Percentiles rank a stretch among this genome's conserved stretches.
Evolutionary conservation across 2,797 vertebrate genomes (phyloP).

Genomic region (Chelonia mydas): DNA sequence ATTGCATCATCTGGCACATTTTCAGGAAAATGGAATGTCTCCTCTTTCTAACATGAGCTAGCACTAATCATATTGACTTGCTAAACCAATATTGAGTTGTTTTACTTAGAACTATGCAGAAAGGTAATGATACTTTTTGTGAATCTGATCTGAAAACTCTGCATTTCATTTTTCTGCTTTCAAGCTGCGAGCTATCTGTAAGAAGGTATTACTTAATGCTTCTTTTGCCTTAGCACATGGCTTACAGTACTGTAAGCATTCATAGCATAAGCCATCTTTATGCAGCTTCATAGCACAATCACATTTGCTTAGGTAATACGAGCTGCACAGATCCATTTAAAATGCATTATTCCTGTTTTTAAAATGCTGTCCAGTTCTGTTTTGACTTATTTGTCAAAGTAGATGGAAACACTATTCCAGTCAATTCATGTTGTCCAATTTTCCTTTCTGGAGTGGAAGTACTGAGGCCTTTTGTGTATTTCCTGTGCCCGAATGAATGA

Average conservation of each 20-base stretch:
- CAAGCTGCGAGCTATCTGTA: conserved; percentile 99
- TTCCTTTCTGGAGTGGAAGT: conserved; percentile 64
- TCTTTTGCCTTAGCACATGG: conserved; percentile 82
- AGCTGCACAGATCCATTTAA: conserved; percentile 72
- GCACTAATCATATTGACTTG: conserved; percentile 61
- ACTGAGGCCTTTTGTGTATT: background rate
- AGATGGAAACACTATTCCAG: conserved; percentile 43
- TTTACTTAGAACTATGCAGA: conserved; percentile 61
- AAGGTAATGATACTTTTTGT: conserved; percentile 74
- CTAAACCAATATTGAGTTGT: conserved; percentile 64
- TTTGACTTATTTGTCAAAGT: conserved; percentile 53
- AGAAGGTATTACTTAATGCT: conserved; percentile 93
- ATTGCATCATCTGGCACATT: conserved; percentile 69
- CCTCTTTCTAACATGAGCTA: conserved; percentile 57
- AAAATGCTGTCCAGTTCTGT: conserved; percentile 45
- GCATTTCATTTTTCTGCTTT: conserved; percentile 99
- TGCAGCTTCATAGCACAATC: conserved; percentile 79
- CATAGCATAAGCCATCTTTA: conserved; percentile 71
- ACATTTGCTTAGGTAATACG: conserved; percentile 76
- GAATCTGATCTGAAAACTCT: conserved; percentile 90
- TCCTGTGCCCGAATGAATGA: background rate
- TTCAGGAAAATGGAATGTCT: conserved; percentile 84
- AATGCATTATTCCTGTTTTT: conserved; percentile 79
- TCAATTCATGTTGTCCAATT: background rate
- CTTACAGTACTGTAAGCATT: conserved; percentile 80